Conservation (phyloP, 2,888 invertebrate species). For the Pyrrhosoma nymphula region DNA sequence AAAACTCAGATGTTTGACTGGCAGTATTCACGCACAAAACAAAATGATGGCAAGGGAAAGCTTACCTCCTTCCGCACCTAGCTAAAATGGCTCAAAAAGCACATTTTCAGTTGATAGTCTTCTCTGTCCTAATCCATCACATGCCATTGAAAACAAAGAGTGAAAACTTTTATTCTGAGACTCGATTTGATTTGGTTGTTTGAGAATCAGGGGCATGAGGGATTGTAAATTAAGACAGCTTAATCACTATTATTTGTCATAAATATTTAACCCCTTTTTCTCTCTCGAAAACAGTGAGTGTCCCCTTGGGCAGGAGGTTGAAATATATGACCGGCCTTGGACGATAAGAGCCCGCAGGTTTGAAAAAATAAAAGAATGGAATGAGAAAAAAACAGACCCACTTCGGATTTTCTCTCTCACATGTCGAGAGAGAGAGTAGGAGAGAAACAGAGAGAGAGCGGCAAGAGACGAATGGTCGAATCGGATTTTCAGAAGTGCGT, state of each 20-base stretch:
- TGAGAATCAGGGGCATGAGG: background rate
- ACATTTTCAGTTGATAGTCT: no score
- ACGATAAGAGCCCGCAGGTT: background rate
- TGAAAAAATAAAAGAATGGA: background rate
- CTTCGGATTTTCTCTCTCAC: background rate
- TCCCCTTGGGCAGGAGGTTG: background rate
- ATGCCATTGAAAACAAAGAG: no score
- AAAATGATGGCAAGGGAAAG: no score
- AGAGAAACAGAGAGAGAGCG: background rate
- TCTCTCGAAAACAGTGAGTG: background rate
- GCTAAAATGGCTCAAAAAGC: no score
- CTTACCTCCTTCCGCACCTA: no score
- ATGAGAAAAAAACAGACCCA: background rate
- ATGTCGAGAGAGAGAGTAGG: background rate
- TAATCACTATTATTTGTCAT: background rate
- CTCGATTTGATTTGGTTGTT: background rate
- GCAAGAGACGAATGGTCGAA: slow-evolving; percentile 15
- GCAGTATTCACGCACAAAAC: no score
- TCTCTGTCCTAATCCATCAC: no score
- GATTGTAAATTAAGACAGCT: background rate
- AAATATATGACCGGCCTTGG: background rate
- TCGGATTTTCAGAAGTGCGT: slow-evolving; percentile 32
- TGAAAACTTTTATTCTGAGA: no score
- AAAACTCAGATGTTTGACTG: no score
- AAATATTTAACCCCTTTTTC: background rate